Percentiles rank a stretch among this genome's conserved stretches.
Conservation (phyloP, 1,140 invertebrate genomes). For the Oreohelix idahoensis region DNA sequence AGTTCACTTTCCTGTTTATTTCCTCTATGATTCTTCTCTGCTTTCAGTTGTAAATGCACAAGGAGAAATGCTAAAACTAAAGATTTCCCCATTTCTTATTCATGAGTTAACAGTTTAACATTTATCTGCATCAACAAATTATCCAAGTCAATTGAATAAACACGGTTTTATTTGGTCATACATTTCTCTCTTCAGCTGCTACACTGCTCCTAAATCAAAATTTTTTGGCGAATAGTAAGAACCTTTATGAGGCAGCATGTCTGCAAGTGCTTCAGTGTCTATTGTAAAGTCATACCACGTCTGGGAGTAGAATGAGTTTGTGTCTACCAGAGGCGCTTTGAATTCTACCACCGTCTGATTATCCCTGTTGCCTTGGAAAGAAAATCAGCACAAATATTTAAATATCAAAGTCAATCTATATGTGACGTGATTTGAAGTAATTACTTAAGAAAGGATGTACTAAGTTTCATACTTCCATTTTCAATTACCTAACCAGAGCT, state of each 20-base stretch:
- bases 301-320: slow-evolving; percentile 31
- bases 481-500: too few relatives aligned
- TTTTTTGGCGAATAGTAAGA: slow-evolving; percentile 14
- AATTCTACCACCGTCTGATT: neutral
- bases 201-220: slow-evolving; percentile 5
- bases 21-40: too few relatives aligned
- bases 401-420: neutral
- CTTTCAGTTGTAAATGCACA: too few relatives aligned
- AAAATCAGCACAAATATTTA: neutral
- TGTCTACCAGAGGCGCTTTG: slow-evolving; percentile 28
- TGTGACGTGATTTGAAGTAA: neutral
- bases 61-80: too few relatives aligned
- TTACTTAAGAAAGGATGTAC: too few relatives aligned
- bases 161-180: neutral
- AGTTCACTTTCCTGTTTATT: too few relatives aligned
- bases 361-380: slow-evolving; percentile 18
- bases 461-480: too few relatives aligned
- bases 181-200: neutral
- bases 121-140: too few relatives aligned
- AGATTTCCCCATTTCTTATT: too few relatives aligned
- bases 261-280: neutral
- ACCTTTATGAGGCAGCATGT: slow-evolving; percentile 23
- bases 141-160: too few relatives aligned
- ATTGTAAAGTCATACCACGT: slow-evolving; percentile 24
- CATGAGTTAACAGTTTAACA: too few relatives aligned